These are phyloP conservation scores for Caenorhabditis sulstoni DNA, from an alignment of 2,888 invertebrate genomes.

Conservation along the genomic window DNA sequence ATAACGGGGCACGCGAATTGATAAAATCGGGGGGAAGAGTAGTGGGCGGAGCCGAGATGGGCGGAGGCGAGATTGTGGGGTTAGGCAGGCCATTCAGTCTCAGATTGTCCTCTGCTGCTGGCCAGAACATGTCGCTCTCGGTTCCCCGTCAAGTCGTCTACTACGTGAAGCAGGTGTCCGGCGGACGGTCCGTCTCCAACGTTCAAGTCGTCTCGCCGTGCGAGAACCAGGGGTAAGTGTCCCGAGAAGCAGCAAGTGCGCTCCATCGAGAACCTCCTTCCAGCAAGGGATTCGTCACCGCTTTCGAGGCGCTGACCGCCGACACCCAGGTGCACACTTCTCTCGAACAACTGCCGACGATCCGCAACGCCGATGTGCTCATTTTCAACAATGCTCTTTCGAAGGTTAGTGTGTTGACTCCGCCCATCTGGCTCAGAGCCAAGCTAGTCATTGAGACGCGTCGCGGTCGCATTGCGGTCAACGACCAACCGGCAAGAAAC, in stretches of 20 bases:
- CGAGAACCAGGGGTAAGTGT: slow-evolving; percentile 41
- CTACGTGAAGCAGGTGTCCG: slow-evolving; percentile 46
- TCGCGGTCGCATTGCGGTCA: no score
- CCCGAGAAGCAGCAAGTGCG: neutral
- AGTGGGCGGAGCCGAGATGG: slow-evolving; percentile 21
- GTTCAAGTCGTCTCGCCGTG: slow-evolving; percentile 61
- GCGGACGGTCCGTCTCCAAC: slow-evolving; percentile 23
- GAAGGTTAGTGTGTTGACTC: slow-evolving; percentile 15
- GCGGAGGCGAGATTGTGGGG: neutral
- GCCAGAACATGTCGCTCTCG: slow-evolving; percentile 33
- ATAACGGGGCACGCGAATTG: slow-evolving; percentile 36
- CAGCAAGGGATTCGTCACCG: slow-evolving; percentile 24
- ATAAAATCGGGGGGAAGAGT: slow-evolving; percentile 27
- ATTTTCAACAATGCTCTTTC: slow-evolving; percentile 49
- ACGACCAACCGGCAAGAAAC: no score
- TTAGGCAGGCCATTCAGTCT: neutral
- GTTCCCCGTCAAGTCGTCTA: slow-evolving; percentile 54
- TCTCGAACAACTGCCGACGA: slow-evolving; percentile 32
- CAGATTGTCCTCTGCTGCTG: neutral
- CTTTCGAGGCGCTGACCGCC: slow-evolving; percentile 6
- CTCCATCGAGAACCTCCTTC: slow-evolving; percentile 1
- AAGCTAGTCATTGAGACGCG: no score
- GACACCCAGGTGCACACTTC: slow-evolving; percentile 35
- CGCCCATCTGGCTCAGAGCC: no score
- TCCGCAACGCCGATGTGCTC: slow-evolving; percentile 45